Evolutionary conservation across 2,797 vertebrate species (phyloP).

Genomic region (Botia almorhae): DNA sequence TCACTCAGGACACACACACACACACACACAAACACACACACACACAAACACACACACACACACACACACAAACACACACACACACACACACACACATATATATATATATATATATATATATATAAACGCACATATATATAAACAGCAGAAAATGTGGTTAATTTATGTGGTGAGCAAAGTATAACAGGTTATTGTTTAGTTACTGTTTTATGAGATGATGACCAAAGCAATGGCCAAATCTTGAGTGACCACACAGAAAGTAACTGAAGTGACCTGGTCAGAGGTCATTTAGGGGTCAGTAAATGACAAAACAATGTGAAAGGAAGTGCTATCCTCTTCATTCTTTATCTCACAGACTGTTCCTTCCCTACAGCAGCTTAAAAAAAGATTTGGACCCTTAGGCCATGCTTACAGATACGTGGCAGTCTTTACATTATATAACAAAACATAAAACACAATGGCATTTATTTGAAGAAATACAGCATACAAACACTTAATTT

Average conservation of each 20-base stretch:
- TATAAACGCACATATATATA: background rate
- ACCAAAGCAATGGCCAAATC: conserved; percentile 3
- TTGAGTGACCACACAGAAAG: background rate
- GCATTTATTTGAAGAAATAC: background rate
- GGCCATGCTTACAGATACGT: no score
- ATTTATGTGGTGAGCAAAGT: conserved; percentile 10
- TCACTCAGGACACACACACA: background rate
- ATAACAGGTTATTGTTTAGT: no score
- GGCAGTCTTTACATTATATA: background rate
- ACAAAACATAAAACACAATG: background rate
- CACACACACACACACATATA: no score
- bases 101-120: no score
- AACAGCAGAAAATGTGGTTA: conserved; percentile 28
- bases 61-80: no score
- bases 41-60: no score
- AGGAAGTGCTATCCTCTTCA: background rate
- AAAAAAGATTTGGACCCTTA: no score
- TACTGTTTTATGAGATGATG: conserved; percentile 14
- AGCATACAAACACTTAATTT: background rate
- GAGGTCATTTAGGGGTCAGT: background rate
- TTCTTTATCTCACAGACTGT: background rate
- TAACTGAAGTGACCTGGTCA: conserved; percentile 9
- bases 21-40: no score
- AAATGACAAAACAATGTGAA: conserved; percentile 3
- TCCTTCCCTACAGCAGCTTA: no score